A percentile compares a stretch with the other conserved stretches of the same genome.
phyloP scores from a whole-genome alignment of 2,888 invertebrate genomes.

The Cheilosia soror region DNA sequence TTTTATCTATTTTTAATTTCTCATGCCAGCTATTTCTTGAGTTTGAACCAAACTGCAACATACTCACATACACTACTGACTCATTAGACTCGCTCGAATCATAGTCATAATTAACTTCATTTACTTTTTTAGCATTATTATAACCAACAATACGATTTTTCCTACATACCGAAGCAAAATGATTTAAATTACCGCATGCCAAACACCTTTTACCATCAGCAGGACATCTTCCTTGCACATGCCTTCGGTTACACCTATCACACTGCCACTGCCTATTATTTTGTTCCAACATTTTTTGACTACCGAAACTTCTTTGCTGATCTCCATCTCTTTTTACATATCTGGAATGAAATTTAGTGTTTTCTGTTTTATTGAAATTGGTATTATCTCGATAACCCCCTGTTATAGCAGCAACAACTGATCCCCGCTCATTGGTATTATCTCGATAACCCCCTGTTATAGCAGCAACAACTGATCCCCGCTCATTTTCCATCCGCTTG shows the following conservation, averaged over 20 bases:
- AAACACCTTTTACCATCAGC: conserved; percentile 40
- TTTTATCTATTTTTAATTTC: conserved; percentile 33
- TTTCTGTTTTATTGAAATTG: neutral
- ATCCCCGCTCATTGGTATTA: conserved; percentile 4
- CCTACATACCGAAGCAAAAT: conserved; percentile 11
- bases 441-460: neutral
- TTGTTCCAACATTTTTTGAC: conserved; percentile 3
- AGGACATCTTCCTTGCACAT: conserved; percentile 29
- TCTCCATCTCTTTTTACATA: conserved; percentile 15
- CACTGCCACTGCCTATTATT: neutral
- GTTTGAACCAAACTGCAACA: conserved; percentile 18
- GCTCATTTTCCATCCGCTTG: conserved; percentile 21
- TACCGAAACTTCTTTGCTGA: neutral
- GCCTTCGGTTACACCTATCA: conserved; percentile 19
- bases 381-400: too few species aligned
- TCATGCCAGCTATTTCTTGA: conserved; percentile 26
- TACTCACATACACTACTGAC: conserved; percentile 40
- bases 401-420: too few species aligned
- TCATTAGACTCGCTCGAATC: conserved; percentile 26
- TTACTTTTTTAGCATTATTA: conserved; percentile 19
- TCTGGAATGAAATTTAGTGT: neutral
- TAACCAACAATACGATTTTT: conserved; percentile 1
- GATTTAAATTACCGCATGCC: conserved; percentile 16
- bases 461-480: conserved; percentile 13
- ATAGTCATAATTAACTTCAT: conserved; percentile 40